Evolutionary conservation across 2,113 vertebrate species (phyloP).

Genomic region (Progne subis): DNA sequence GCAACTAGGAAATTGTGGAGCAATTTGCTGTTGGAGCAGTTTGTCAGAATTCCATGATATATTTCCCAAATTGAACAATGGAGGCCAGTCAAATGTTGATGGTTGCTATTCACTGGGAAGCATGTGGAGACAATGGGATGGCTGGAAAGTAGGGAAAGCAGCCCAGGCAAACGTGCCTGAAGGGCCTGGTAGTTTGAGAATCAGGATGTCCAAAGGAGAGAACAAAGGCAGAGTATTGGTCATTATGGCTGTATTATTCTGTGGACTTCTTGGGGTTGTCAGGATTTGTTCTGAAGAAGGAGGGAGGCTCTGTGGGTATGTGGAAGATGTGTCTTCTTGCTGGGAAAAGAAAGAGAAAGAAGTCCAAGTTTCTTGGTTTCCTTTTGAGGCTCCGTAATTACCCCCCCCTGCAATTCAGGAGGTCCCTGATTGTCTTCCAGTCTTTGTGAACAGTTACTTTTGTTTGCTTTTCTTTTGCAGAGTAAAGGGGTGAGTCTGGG

Average conservation of each 20-base stretch:
- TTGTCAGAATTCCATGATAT: conserved; percentile 37
- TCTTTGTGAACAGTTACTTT: background rate
- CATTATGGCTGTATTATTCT: conserved; percentile 10
- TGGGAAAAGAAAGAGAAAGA: background rate
- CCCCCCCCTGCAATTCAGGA: background rate
- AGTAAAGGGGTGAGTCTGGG: background rate
- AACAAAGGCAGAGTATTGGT: conserved; percentile 43
- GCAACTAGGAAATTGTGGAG: background rate
- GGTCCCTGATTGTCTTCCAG: background rate
- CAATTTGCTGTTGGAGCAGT: conserved; percentile 16
- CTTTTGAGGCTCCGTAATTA: background rate
- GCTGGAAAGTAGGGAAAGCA: background rate
- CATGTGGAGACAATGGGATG: conserved; percentile 36
- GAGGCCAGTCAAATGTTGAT: background rate
- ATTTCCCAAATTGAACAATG: conserved; percentile 56
- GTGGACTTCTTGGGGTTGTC: background rate
- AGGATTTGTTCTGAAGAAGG: background rate
- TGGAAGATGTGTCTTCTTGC: background rate
- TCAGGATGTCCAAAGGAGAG: background rate
- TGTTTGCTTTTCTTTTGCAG: background rate
- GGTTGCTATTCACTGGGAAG: conserved; percentile 30
- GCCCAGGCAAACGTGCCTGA: conserved; percentile 20
- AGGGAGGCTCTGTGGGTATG: background rate
- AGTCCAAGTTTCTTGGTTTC: background rate
- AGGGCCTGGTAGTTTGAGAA: conserved; percentile 1